Percentiles rank a stretch among this genome's conserved stretches.
Conservation (phyloP, 1,140 invertebrate genomes). For the Chionoecetes opilio region DNA sequence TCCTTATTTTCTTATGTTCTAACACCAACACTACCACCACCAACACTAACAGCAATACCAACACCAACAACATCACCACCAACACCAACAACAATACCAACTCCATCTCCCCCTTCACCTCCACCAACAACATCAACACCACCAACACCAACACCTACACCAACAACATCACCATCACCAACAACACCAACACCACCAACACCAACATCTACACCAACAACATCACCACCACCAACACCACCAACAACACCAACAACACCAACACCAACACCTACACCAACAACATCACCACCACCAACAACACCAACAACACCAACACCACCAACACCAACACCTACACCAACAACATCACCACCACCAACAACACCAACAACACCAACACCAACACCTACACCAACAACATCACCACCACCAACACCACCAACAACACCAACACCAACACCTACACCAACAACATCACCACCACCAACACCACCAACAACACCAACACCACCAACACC, state of each 20-base stretch:
- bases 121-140: background rate
- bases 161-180: background rate
- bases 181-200: background rate
- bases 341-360: background rate
- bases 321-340: background rate
- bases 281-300: background rate
- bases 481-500: background rate
- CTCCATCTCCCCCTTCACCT: background rate
- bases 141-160: background rate
- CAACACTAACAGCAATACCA: background rate
- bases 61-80: background rate
- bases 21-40: background rate
- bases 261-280: no score
- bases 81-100: background rate
- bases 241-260: background rate
- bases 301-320: background rate
- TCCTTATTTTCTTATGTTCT: no score
- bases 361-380: background rate
- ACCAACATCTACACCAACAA: background rate
- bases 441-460: background rate
- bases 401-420: background rate
- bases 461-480: background rate
- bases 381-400: background rate
- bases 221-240: background rate
- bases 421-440: background rate